phyloP scores from a whole-genome alignment of 2,888 invertebrate genomes.

The Frankliniella intonsa region DNA sequence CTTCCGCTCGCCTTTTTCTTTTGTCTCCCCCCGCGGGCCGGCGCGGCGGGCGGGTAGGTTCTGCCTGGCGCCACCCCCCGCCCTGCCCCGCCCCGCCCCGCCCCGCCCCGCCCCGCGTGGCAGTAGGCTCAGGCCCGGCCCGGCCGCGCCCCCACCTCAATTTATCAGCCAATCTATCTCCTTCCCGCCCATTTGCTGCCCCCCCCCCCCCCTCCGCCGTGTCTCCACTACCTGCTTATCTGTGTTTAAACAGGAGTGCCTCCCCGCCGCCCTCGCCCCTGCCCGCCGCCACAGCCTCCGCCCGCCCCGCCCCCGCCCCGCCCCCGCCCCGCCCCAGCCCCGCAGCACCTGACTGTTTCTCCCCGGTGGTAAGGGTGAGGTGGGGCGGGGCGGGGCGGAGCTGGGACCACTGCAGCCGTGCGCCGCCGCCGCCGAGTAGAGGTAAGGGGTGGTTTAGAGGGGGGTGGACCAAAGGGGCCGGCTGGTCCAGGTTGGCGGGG shows the following conservation, averaged over 20 bases:
- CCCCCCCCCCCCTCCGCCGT: neutral
- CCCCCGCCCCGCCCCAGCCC: neutral
- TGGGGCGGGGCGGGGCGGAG: no score
- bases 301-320: neutral
- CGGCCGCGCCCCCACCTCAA: neutral
- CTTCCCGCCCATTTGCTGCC: conserved; percentile 4
- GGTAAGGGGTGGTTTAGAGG: no score
- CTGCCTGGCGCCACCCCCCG: neutral
- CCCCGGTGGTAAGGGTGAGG: neutral
- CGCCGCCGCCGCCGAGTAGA: no score
- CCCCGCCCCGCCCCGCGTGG: neutral
- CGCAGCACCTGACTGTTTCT: neutral
- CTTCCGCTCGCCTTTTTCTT: no score
- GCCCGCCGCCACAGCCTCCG: neutral
- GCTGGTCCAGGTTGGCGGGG: no score
- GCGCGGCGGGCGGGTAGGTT: neutral
- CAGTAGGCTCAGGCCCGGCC: no score
- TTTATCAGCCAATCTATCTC: conserved; percentile 26
- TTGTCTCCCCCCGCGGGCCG: neutral
- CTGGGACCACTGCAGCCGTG: no score
- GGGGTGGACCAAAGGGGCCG: no score
- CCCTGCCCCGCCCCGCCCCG: neutral
- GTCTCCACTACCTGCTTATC: conserved; percentile 26
- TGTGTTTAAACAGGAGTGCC: conserved; percentile 26
- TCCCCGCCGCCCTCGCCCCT: neutral